Evolutionary conservation across 2,888 invertebrate species (phyloP).

Genomic region (Geotrupes spiniger): DNA sequence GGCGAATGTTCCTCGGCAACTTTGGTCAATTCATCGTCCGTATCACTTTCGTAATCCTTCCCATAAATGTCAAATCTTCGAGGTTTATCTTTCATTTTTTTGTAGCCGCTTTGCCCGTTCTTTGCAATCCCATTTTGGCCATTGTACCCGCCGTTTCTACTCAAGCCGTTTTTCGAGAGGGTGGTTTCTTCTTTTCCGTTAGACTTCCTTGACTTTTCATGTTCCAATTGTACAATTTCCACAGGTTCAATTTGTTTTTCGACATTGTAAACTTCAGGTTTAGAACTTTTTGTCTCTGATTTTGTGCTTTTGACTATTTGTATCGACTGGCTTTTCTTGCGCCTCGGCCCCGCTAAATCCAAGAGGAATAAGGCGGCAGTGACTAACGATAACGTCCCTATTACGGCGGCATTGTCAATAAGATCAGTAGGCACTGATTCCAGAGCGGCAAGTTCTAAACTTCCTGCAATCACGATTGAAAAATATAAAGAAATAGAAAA

Average conservation of each 20-base stretch:
- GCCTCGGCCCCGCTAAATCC: constrained; percentile 63
- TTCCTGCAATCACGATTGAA: too few species aligned
- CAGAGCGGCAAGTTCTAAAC: constrained; percentile 66
- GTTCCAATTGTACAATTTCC: constrained; percentile 20
- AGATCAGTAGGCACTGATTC: constrained; percentile 67
- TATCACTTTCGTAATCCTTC: constrained; percentile 40
- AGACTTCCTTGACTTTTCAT: constrained; percentile 16
- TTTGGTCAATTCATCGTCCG: constrained; percentile 34
- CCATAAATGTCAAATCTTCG: constrained; percentile 44
- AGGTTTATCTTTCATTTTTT: constrained; percentile 30
- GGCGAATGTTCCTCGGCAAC: constrained; percentile 43
- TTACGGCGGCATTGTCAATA: constrained; percentile 68
- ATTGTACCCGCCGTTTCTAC: constrained; percentile 13
- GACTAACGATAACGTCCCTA: constrained; percentile 64
- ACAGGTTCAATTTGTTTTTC: constrained; percentile 18
- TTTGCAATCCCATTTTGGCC: constrained; percentile 23
- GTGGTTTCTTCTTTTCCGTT: constrained; percentile 13
- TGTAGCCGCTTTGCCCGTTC: constrained; percentile 25
- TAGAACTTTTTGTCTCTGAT: constrained; percentile 7
- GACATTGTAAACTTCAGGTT: constrained; percentile 17
- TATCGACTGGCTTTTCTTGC: constrained; percentile 49
- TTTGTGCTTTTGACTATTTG: constrained; percentile 8
- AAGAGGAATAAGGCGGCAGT: constrained; percentile 67
- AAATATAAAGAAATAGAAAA: too few species aligned
- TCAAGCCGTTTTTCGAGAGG: constrained; percentile 13